Evolutionary conservation across 2,113 vertebrate species (phyloP), one percentile per base, ranked within the genome.

Genomic region (Phalacrocorax carbo): DNA sequence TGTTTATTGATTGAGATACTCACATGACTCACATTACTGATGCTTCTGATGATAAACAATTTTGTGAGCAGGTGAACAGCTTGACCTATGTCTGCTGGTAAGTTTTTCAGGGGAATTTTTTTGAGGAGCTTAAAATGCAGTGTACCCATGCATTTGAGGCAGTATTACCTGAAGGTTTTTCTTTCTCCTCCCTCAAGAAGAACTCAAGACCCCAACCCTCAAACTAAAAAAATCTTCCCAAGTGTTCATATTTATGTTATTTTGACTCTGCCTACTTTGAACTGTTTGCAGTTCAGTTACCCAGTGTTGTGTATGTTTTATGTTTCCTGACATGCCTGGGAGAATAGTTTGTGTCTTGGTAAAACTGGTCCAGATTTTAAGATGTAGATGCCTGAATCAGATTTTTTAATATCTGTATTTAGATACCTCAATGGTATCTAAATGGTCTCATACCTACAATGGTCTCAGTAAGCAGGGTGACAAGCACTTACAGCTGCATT

Each of bases 351-450:
- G 2, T 19, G 51, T 58, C 51, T 66, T 55, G 15, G 32, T 86
- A 48, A 96, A 86, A 83, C n/a, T 83, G 64, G 29, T 29, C n/a
- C 32, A 51, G 38, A 86, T 96, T 88, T 90, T 86, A 79, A 72
- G 46, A 66, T 40, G 36, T 48, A 77, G 30, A 23, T 78, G 23
- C 60, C 64, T 73, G 77, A 86, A 62, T 70, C 30, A 64, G 38
- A 34, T 57, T 51, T 83, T 90, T 60, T 3, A 30, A 42, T 88
- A 17, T 75, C 55, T 92, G 0, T 88, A 32, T 88, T 94, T 91
- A 86, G 68, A 10, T 76, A 77, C 9, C 34, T 78, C 32, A 27
- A 52, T 38, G 38, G 38, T 38, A 38, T 38, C 38, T 38, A 38
- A 38, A 38, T 38, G 38, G 38, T 38, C 38, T 38, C 38, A 38